phyloP scores from a whole-genome alignment of 2,113 vertebrate species.

The Gobius niger region DNA sequence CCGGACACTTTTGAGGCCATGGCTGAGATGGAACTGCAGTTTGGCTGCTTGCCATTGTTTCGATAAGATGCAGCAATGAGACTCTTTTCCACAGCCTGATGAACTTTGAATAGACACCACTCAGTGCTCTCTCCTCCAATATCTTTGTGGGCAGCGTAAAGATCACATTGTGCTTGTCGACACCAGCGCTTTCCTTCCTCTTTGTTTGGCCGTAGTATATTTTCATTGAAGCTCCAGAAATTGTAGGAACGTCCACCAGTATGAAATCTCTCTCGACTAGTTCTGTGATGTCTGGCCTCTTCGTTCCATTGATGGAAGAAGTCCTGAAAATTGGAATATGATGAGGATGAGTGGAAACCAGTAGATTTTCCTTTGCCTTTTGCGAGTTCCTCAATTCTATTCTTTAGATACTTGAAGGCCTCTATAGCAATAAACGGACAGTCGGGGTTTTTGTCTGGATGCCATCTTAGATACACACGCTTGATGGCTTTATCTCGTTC shows the following conservation, averaged over 20 bases:
- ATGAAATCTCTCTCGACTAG: conserved; percentile 52
- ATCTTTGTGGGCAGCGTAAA: conserved; percentile 68
- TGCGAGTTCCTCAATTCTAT: conserved; percentile 62
- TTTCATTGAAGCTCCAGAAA: conserved; percentile 68
- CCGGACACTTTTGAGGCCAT: conserved; percentile 58
- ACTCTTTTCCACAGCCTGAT: conserved; percentile 80
- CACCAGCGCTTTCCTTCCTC: conserved; percentile 78
- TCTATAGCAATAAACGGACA: conserved; percentile 57
- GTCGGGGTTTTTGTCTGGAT: conserved; percentile 80
- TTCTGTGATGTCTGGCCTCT: conserved; percentile 72
- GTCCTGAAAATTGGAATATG: conserved; percentile 34
- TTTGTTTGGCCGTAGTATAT: conserved; percentile 54
- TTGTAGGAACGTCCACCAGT: conserved; percentile 51
- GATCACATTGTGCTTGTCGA: conserved; percentile 78
- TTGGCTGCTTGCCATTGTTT: conserved; percentile 44
- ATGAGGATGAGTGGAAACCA: neutral
- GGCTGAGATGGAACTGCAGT: conserved; percentile 45
- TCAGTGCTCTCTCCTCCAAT: conserved; percentile 61
- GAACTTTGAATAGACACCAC: conserved; percentile 82
- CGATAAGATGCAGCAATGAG: conserved; percentile 73
- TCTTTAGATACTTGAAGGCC: conserved; percentile 74
- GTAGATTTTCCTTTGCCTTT: conserved; percentile 14
- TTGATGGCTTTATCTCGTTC: conserved; percentile 73
- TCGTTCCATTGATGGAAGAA: conserved; percentile 71
- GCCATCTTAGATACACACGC: conserved; percentile 80